Conservation (phyloP, 2,113 vertebrate species). For the Theristicus caerulescens region DNA sequence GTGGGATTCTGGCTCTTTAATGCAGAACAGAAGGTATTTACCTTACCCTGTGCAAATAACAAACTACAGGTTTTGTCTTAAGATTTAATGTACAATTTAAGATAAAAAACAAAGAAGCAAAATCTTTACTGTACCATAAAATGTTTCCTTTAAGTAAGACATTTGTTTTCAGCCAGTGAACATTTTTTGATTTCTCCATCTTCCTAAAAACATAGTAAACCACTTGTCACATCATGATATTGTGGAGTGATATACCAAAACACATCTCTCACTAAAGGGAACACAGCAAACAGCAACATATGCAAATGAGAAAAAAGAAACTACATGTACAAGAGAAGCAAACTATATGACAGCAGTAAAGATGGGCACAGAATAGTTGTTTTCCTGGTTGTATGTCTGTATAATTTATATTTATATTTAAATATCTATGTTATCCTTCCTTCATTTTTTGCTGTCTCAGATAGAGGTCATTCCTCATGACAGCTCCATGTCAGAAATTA, state of each 20-base stretch:
- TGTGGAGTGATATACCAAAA: not conserved
- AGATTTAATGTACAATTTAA: not conserved
- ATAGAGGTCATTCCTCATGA: not conserved
- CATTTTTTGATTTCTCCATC: not conserved
- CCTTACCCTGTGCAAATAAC: not conserved
- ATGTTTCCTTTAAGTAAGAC: not conserved
- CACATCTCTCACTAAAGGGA: not conserved
- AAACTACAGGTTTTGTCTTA: not conserved
- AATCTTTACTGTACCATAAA: not conserved
- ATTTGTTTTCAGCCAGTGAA: not conserved
- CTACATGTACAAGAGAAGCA: not conserved
- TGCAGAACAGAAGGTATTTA: constrained; percentile 26
- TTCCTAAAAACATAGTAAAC: not conserved
- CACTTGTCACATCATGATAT: not conserved
- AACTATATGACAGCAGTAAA: not conserved
- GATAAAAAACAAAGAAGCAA: not conserved
- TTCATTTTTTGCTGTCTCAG: not conserved
- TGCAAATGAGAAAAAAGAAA: not conserved
- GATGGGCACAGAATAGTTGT: not conserved
- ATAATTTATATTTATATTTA: not conserved
- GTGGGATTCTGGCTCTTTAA: constrained; percentile 19
- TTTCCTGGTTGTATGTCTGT: not conserved
- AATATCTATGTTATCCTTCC: not conserved
- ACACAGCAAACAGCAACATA: not conserved
- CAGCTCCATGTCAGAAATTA: not conserved